Base-by-base conservation (phyloP, 1,140 invertebrate genomes). In the Achatina immaculata region DNA sequence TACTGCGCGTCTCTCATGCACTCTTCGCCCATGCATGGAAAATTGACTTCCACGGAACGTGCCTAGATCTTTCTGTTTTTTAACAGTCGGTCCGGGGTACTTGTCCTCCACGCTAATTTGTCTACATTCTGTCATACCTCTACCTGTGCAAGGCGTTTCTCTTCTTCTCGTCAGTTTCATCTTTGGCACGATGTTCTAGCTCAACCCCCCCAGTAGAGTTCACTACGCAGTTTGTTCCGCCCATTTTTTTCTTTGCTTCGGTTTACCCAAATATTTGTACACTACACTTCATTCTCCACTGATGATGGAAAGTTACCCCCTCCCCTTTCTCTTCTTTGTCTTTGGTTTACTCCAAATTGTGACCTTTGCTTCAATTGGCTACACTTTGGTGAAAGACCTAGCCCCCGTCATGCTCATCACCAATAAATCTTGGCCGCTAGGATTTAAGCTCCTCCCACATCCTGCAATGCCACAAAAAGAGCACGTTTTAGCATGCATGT, bases 1-100 rank as follows among this genome's bases (percentile, higher is more conserved):
- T 28, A 19, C 16, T 62, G 28, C n/a, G 6, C 1, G 16, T 62
- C 58, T 62, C 58, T 62, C 58, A 31, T 62, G 21, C 71, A 73
- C 71, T 45, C 71, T 19, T n/a, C 42, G 40, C 6, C 71, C 71
- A 73, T 69, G 68, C 68, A 69, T 73, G 71, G 71, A 40, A 73
- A 73, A 73, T 73, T 73, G 71, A 73, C 71, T 73, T 73, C 43
- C 42, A 73, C 71, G 71, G 71, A 48, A 51, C 71, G 71, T 73
- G 43, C 40, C 71, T 43, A 21, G n/a, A 11, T 42, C 38, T 40
- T 40, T 69, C 42, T 9, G 24, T 43, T 24, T 42, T 24, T 40
- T 69, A n/a, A 42, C n/a, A 4, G 4, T 42, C 68, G 24, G 36
- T 14, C 42, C 31, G 36, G 7, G 24, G 3, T 40, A 42, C 2